Evolutionary conservation across 2,797 vertebrate genomes (phyloP), one percentile per base, ranked within the genome.

Genomic region (Smutsia temminckii): DNA sequence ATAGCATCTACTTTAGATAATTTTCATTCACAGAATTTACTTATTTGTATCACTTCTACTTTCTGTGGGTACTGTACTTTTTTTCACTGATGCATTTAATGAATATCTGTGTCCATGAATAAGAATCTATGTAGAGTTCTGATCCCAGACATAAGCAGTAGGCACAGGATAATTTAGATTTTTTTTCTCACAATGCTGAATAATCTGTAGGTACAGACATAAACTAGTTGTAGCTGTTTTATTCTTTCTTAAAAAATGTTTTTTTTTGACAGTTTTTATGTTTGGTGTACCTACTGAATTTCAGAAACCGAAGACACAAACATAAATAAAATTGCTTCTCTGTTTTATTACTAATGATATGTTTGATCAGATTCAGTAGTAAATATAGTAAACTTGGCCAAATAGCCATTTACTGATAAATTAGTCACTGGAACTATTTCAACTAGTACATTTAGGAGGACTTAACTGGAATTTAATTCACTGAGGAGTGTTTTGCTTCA

Each of bases 61-160:
- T 40, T 51, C 9, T 21, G n/a, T 49, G 46, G 46, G 21, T 2
- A 1, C 3, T 40, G 5, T 25, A 11, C 0, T 3, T 32, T 61
- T 55, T 64, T 25, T 37, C 63, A 12, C 7, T 20, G 21, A 85
- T 8, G 77, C 8, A 29, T 27, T 29, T 69, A 63, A n/a, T 34
- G 18, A 84, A 53, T 25, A 64, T 25, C 20, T 40, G 6, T 72
- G 13, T 21, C 55, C 42, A 27, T 37, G 59, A 59, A 21, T 59
- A 66, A 55, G 7, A 25, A 1, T 63, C 53, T 64, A 2, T 18
- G 29, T 23, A 37, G 51, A 37, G 9, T 71, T 90, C 69, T 84
- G n/a, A 27, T 63, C 66, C 5, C 37, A 75, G 81, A 42, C 14
- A 11, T n/a, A 83, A 59, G 46, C 71, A 71, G 9, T 4, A 69